phyloP scores from a whole-genome alignment of 2,888 invertebrate genomes.

The Ochropleura plecta region DNA sequence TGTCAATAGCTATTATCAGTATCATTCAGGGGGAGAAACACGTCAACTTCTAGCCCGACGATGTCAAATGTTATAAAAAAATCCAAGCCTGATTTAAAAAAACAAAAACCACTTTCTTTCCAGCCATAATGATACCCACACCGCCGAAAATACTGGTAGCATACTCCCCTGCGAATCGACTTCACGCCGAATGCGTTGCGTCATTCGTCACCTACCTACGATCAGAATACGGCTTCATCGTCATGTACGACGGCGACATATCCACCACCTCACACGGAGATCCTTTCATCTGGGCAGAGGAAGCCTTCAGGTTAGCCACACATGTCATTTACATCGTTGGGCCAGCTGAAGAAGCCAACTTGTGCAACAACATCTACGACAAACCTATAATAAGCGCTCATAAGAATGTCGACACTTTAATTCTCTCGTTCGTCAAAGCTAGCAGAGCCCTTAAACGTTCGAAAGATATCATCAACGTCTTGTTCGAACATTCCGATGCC shows the following conservation, averaged over 20 bases:
- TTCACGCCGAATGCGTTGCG: constrained; percentile 84
- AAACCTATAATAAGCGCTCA: constrained; percentile 82
- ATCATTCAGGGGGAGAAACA: no score
- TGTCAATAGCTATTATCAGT: no score
- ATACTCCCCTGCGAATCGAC: constrained; percentile 81
- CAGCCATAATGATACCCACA: constrained; percentile 79
- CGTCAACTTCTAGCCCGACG: background rate
- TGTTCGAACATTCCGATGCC: constrained; percentile 84
- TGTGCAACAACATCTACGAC: constrained; percentile 82
- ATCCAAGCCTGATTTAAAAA: background rate
- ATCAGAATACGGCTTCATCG: constrained; percentile 82
- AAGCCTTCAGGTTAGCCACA: constrained; percentile 78
- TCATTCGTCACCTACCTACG: constrained; percentile 83
- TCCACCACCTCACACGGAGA: constrained; percentile 79
- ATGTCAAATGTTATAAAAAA: background rate
- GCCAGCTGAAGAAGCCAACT: constrained; percentile 78
- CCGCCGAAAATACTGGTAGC: constrained; percentile 85
- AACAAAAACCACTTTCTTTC: constrained; percentile 30
- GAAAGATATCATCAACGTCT: constrained; percentile 81
- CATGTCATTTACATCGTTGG: constrained; percentile 84
- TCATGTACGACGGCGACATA: constrained; percentile 85
- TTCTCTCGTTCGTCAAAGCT: constrained; percentile 77
- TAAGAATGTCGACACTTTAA: constrained; percentile 78
- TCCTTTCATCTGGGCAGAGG: constrained; percentile 84
- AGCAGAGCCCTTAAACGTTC: constrained; percentile 68